phyloP scores from a whole-genome alignment of 1,140 invertebrate species.

The Macrocentrus cingulum region DNA sequence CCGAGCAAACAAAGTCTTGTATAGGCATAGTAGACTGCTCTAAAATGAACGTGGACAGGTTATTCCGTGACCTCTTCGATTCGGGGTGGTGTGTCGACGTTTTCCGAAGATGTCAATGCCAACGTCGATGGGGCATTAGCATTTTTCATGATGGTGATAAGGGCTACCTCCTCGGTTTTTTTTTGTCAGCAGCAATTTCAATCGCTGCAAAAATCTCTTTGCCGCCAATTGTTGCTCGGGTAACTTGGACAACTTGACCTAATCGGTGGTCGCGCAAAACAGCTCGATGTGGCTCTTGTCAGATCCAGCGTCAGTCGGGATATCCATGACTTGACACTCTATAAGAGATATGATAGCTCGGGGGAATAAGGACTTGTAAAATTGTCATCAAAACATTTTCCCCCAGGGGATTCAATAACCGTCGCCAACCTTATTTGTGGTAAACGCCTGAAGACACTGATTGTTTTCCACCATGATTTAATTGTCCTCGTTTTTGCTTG shows the following conservation, averaged over 20 bases:
- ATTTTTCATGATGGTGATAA: conserved; percentile 69
- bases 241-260: conserved; percentile 76
- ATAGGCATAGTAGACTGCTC: conserved; percentile 69
- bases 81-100: conserved; percentile 62
- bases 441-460: conserved; percentile 71
- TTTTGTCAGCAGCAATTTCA: conserved; percentile 60
- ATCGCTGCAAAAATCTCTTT: too few species aligned
- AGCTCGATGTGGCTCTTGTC: conserved; percentile 75
- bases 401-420: conserved; percentile 65
- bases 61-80: conserved; percentile 62
- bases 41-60: conserved; percentile 67
- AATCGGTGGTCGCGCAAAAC: conserved; percentile 77
- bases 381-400: conserved; percentile 74
- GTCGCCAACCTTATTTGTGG: conserved; percentile 75
- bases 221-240: conserved; percentile 49
- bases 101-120: conserved; percentile 53
- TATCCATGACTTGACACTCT: conserved; percentile 73
- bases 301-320: conserved; percentile 78
- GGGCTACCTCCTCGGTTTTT: conserved; percentile 64
- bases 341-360: conserved; percentile 69
- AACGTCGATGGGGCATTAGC: conserved; percentile 66
- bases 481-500: conserved; percentile 48
- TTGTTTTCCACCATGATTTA: conserved; percentile 69
- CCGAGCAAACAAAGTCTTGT: conserved; percentile 54
- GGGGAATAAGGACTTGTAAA: conserved; percentile 74